Evolutionary conservation across 1,140 invertebrate genomes (phyloP).

Genomic region (Nixonia krombeini): DNA sequence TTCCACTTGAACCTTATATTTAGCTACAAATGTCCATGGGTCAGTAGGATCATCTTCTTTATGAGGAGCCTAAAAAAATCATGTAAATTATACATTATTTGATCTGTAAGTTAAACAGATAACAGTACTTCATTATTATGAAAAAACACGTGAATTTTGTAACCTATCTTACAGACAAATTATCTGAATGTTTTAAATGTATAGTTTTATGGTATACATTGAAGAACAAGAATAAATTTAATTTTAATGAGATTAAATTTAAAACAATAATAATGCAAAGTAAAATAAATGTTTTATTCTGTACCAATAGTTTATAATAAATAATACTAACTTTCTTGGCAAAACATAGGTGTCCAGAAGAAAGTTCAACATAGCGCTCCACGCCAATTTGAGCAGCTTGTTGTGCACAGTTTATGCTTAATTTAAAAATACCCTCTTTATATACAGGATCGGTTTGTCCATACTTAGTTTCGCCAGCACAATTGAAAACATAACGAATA

Average conservation of each 20-base stretch:
- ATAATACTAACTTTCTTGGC: slow-evolving; percentile 79
- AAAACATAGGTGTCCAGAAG: slow-evolving; percentile 84
- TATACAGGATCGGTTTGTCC: slow-evolving; percentile 91
- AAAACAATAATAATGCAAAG: not conserved
- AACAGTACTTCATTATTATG: too few species aligned
- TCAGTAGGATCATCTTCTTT: slow-evolving; percentile 83
- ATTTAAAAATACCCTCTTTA: slow-evolving; percentile 88
- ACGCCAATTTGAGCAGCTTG: slow-evolving; percentile 80
- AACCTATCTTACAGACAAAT: too few species aligned
- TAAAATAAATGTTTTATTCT: too few species aligned
- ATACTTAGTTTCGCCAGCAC: slow-evolving; percentile 90
- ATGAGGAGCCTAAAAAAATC: slow-evolving; percentile 75
- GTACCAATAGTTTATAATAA: too few species aligned
- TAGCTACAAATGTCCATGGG: slow-evolving; percentile 87
- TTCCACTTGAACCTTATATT: slow-evolving; percentile 89
- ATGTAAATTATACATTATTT: too few species aligned
- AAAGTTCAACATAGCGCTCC: slow-evolving; percentile 86
- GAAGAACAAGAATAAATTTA: too few species aligned
- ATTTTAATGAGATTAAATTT: too few species aligned
- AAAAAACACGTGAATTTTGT: too few species aligned
- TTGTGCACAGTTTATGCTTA: slow-evolving; percentile 86
- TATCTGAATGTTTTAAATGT: too few species aligned
- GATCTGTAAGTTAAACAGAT: too few species aligned
- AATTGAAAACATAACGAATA: slow-evolving; percentile 89
- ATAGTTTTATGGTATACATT: too few species aligned